These are phyloP conservation scores for Palloptera scutellata DNA, from an alignment of 2,888 invertebrate genomes.

Conservation along the genomic window DNA sequence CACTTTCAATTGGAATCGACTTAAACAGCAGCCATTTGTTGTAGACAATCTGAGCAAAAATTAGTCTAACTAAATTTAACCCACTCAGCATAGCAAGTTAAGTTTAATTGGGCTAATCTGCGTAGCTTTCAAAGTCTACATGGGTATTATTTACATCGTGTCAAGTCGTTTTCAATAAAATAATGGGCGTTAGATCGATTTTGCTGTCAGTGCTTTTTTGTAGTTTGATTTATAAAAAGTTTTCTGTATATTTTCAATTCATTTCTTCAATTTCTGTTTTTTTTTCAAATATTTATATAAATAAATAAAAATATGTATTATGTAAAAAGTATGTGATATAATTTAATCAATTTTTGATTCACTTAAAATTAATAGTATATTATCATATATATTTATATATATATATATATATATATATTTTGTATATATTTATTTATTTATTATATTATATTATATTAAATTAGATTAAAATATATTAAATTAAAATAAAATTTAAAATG, in stretches of 20 bases:
- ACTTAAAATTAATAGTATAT: conserved; percentile 22
- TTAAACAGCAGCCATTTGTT: no score
- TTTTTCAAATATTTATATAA: conserved; percentile 24
- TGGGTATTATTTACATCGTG: neutral
- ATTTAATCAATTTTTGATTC: conserved; percentile 5
- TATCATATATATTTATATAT: neutral
- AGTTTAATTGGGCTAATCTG: no score
- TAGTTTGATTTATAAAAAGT: conserved; percentile 28
- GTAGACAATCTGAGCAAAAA: neutral
- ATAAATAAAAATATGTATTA: conserved; percentile 33
- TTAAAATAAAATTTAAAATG: neutral
- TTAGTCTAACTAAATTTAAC: neutral
- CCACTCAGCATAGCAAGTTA: neutral
- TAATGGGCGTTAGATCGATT: no score
- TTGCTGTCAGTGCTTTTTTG: no score
- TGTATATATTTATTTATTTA: conserved; percentile 9
- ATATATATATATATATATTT: conserved; percentile 13
- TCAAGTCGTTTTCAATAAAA: neutral
- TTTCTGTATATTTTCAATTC: conserved; percentile 37
- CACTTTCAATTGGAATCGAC: no score
- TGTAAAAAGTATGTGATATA: conserved; percentile 20
- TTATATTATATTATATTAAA: neutral
- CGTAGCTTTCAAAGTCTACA: neutral
- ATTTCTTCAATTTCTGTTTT: conserved; percentile 11
- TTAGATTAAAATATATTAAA: no score